phyloP scores from a whole-genome alignment of 2,113 vertebrate genomes.

The Donacobius atricapilla region DNA sequence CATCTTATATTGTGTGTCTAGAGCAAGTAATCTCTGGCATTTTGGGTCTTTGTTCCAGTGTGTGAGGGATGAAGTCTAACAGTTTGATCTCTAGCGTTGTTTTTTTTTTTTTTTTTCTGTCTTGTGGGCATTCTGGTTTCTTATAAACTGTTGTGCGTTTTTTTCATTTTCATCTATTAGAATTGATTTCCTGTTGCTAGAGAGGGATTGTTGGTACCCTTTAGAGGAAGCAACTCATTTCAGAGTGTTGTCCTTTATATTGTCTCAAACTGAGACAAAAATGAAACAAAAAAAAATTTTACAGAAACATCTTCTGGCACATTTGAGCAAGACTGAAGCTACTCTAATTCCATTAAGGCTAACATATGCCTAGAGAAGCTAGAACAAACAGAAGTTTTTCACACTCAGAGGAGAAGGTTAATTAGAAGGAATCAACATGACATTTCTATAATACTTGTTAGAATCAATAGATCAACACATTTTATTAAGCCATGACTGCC shows the following conservation, averaged over 20 bases:
- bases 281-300: background rate
- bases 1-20: rapidly evolving
- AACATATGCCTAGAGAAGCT: background rate
- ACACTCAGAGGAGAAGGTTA: background rate
- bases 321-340: background rate
- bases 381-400: slow-evolving; percentile 7
- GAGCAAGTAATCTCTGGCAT: background rate
- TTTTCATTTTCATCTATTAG: background rate
- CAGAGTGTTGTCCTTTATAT: background rate
- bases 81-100: background rate
- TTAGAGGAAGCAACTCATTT: background rate
- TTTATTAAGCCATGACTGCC: background rate
- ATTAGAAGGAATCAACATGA: slow-evolving; percentile 11
- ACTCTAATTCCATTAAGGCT: background rate
- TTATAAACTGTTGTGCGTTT: rapidly evolving
- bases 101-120: background rate
- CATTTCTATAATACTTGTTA: background rate
- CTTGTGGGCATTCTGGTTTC: background rate
- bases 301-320: background rate
- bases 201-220: background rate
- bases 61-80: background rate
- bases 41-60: background rate
- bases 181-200: background rate
- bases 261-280: background rate
- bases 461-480: background rate